Base-by-base conservation (phyloP, 2,797 vertebrate genomes). In the Sciurus vulgaris region DNA sequence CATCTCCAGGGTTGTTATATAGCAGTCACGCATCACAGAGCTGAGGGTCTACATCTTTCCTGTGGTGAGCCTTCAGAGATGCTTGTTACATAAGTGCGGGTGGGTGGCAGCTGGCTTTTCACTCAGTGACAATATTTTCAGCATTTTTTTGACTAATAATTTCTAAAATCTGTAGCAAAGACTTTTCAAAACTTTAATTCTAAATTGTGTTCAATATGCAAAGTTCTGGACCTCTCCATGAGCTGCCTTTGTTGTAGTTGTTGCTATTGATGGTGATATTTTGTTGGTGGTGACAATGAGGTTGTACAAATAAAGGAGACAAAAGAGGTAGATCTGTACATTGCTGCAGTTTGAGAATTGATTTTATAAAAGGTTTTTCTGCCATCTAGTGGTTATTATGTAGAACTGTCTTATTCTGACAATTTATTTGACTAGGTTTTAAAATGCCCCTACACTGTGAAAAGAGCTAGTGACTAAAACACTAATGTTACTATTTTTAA, bases 351-450 rank as follows among this genome's bases (percentile, higher is more conserved):
- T 69, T 47, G 78, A n/a, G 28, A 73, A 82, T 20, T 74, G 41
- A 49, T 94, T 95, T 97, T 96, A 91, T 74, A 54, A 94, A 79
- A 86, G 86, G 74, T 49, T 95, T 96, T 97, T 44, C 97, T 97
- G 6, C 79, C 97, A 97, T 93, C 97, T 96, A 96, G 95, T 96
- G 97, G 94, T 26, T 0, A 6, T 9, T 35, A 0, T 74, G 0
- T 26, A 78, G 59, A 96, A 97, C 84, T 96, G 26, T 73, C 61
- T 49, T 61, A 73, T 86, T 84, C 77, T 83, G 65, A 78, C 47
- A 93, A 89, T 59, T 89, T 70, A 77, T 61, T 88, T 14, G 56
- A 96, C 41, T 70, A 24, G 33, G 81, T 92, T 94, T 95, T 92
- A 38, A 76, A 94, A 81, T 81, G 35, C 24, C 41, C 30, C 33